phyloP scores from a whole-genome alignment of 2,888 invertebrate species.

The Pristionchus mayeri region DNA sequence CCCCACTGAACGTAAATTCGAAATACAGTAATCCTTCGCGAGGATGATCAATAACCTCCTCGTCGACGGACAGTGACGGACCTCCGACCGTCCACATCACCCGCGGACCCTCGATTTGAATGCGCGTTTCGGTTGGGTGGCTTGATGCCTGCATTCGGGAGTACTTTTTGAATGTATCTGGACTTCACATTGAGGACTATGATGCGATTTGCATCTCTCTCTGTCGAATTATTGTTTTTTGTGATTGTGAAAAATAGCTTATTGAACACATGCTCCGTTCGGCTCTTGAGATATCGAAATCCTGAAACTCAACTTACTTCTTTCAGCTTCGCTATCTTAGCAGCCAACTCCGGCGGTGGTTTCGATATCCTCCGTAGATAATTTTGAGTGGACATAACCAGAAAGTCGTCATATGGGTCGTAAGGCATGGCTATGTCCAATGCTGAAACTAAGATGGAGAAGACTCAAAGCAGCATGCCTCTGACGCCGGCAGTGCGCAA shows the following conservation, averaged over 20 bases:
- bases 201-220: no score
- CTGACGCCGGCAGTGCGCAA: no score
- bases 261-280: no score
- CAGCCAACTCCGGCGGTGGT: constrained; percentile 23
- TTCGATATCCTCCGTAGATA: constrained; percentile 24
- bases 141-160: no score
- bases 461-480: no score
- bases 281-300: not conserved
- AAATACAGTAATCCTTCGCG: not conserved
- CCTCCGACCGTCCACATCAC: constrained; percentile 47
- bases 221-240: not conserved
- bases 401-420: not conserved
- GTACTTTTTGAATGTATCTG: no score
- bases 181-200: no score
- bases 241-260: not conserved
- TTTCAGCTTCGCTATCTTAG: not conserved
- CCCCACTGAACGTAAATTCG: no score
- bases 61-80: constrained; percentile 12
- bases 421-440: not conserved
- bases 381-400: not conserved
- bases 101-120: constrained; percentile 19
- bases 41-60: not conserved
- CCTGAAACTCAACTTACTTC: constrained; percentile 22
- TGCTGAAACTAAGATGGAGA: not conserved
- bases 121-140: constrained; percentile 3